Percentiles rank a stretch among this genome's conserved stretches.
Conservation (phyloP, 2,888 invertebrate genomes). For the Phaonia tiefii region DNA sequence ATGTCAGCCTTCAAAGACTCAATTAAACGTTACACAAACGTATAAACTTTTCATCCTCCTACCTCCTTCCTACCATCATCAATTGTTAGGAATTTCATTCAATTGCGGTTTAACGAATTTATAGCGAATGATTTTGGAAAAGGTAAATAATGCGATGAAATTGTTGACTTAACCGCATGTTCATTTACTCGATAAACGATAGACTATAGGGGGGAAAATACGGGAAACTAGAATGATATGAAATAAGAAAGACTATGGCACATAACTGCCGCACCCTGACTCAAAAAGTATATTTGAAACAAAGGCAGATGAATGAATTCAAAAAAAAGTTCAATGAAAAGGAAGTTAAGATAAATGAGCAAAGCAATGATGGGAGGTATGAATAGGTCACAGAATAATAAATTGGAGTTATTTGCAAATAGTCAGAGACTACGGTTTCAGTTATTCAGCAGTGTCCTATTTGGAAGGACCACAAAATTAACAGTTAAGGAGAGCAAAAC, state of each 20-base stretch:
- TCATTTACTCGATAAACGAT: not conserved
- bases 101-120: too few species aligned
- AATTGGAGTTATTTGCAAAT: too few species aligned
- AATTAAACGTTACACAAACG: constrained; percentile 75
- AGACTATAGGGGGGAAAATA: not conserved
- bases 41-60: too few species aligned
- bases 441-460: too few species aligned
- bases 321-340: not conserved
- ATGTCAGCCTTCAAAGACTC: too few species aligned
- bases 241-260: not conserved
- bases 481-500: too few species aligned
- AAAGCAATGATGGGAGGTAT: not conserved
- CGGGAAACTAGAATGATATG: not conserved
- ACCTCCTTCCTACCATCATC: not conserved
- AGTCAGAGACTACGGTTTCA: too few species aligned
- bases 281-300: not conserved
- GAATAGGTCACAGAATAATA: not conserved
- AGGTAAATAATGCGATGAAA: too few species aligned
- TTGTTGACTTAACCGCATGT: not conserved
- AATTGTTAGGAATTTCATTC: not conserved
- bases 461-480: too few species aligned
- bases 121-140: too few species aligned
- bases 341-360: not conserved
- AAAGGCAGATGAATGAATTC: not conserved
- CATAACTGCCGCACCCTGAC: not conserved